Conservation (phyloP, 2,113 vertebrate genomes). For the Eulacestoma nigropectus region DNA sequence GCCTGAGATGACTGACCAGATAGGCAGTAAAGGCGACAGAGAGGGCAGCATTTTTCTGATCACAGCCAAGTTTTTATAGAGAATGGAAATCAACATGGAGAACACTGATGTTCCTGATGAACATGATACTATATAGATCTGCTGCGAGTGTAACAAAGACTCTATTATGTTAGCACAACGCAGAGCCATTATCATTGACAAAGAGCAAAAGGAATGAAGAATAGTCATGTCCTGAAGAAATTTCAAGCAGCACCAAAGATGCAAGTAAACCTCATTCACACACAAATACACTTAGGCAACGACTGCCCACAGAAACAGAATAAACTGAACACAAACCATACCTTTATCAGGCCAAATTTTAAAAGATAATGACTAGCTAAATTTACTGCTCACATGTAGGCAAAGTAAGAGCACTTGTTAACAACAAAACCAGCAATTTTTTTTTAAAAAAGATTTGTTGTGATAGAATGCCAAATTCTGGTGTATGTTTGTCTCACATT, state of each 20-base stretch:
- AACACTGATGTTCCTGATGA: no score
- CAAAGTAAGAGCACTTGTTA: neutral
- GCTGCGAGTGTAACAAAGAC: neutral
- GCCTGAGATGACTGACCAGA: neutral
- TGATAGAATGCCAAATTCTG: neutral
- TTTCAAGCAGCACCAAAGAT: neutral
- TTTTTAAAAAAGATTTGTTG: neutral
- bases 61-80: neutral
- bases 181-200: neutral
- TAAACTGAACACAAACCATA: neutral
- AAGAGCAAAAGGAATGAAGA: constrained; percentile 22
- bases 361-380: neutral
- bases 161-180: constrained; percentile 12
- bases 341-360: neutral
- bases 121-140: neutral
- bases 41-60: neutral
- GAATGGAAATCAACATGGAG: constrained; percentile 11
- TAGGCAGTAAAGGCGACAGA: neutral
- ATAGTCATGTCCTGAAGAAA: constrained; percentile 23
- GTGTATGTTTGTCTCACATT: neutral
- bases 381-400: neutral
- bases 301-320: neutral
- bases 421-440: neutral
- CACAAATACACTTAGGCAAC: neutral
- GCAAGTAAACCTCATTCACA: neutral